A percentile compares a stretch with the other conserved stretches of the same genome.
These are phyloP conservation scores for Drosophila falleni DNA, from an alignment of 2,888 invertebrate genomes.

Conservation along the genomic window DNA sequence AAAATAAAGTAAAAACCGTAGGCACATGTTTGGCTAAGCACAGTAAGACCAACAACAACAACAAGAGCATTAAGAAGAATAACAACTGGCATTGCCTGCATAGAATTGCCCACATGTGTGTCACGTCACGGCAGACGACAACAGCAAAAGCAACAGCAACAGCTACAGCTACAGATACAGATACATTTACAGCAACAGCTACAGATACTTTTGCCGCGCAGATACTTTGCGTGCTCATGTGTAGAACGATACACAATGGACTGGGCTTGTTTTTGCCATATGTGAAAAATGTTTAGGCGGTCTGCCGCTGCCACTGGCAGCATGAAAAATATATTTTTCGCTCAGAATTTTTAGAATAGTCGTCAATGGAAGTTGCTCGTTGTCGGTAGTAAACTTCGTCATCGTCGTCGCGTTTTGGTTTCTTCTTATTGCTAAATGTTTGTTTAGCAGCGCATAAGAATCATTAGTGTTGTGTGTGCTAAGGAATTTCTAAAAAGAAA, in stretches of 20 bases:
- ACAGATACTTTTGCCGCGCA: conserved; percentile 35
- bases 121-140: conserved; percentile 79
- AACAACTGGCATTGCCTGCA: conserved; percentile 55
- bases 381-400: conserved; percentile 44
- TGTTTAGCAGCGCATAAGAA: conserved; percentile 53
- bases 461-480: conserved; percentile 48
- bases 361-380: conserved; percentile 68
- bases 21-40: conserved; percentile 61
- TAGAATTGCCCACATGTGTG: conserved; percentile 80
- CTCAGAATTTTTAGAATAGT: conserved; percentile 75
- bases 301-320: conserved; percentile 32
- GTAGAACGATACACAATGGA: conserved; percentile 61
- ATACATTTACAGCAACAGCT: conserved; percentile 25
- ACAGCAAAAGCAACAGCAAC: conserved; percentile 45
- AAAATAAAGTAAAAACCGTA: conserved; percentile 37
- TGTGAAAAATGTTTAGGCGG: conserved; percentile 78
- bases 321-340: conserved; percentile 51
- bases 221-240: conserved; percentile 55
- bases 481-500: conserved; percentile 33
- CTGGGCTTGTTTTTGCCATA: conserved; percentile 80
- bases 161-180: conserved; percentile 33
- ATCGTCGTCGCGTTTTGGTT: background rate
- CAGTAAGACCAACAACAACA: conserved; percentile 41
- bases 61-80: conserved; percentile 35
- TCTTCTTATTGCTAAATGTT: conserved; percentile 40